Conservation (phyloP, 2,113 vertebrate species). For the Mixornis gularis region DNA sequence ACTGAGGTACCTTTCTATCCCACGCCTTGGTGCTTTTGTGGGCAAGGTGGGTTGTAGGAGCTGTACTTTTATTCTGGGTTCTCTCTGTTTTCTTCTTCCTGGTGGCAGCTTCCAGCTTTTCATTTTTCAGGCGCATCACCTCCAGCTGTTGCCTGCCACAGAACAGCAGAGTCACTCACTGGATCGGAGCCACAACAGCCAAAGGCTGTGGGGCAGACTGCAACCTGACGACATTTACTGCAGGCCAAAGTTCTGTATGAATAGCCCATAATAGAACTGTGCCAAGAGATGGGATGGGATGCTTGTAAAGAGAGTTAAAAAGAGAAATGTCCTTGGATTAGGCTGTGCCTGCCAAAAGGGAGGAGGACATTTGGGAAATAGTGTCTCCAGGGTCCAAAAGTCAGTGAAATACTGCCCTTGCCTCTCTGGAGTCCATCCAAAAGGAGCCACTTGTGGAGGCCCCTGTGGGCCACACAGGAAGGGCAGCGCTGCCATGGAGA, state of each 20-base stretch:
- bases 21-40: not conserved
- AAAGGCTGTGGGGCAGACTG: not conserved
- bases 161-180: not conserved
- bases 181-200: not conserved
- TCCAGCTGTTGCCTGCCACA: conserved; percentile 72
- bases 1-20: conserved; percentile 56
- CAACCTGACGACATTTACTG: not conserved
- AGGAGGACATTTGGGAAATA: not conserved
- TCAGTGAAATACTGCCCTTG: not conserved
- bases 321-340: not conserved
- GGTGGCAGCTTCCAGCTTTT: conserved; percentile 38
- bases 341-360: not conserved
- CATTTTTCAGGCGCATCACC: conserved; percentile 69
- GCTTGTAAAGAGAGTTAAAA: not conserved
- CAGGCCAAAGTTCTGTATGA: not conserved
- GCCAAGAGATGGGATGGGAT: not conserved
- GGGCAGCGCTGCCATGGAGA: too few relatives aligned
- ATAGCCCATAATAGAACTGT: rapidly evolving
- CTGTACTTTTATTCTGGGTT: not conserved
- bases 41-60: not conserved
- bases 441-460: not conserved
- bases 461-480: too few relatives aligned
- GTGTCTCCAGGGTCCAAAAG: not conserved
- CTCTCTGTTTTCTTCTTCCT: conserved; percentile 46
- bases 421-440: not conserved